Evolutionary conservation across 2,797 vertebrate species (phyloP).

Genomic region (Microctenopoma lineatum): DNA sequence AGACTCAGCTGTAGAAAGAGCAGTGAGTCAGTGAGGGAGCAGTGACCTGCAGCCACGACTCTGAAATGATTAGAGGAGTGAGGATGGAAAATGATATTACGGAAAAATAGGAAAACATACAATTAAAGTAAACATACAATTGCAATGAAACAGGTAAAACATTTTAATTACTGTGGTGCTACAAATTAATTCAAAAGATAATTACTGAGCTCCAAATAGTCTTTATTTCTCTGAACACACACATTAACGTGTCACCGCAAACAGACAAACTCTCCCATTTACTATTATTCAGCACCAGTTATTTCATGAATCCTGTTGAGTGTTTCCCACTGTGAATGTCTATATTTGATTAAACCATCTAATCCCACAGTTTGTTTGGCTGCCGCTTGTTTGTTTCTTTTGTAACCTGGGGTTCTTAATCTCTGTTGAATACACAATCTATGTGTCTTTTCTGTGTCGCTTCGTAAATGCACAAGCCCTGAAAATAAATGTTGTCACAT

Average conservation of each 20-base stretch:
- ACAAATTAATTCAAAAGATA: too few species aligned
- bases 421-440: not conserved
- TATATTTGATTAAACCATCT: conserved; percentile 4
- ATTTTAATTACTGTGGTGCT: too few species aligned
- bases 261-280: not conserved
- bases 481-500: conserved; percentile 22
- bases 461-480: conserved; percentile 12
- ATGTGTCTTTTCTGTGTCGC: not conserved
- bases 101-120: too few species aligned
- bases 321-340: not conserved
- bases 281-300: not conserved
- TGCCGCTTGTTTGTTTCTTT: conserved; percentile 6
- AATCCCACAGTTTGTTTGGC: conserved; percentile 7
- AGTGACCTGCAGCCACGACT: not conserved
- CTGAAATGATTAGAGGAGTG: not conserved
- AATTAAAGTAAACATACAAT: not conserved
- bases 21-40: not conserved
- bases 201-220: not conserved
- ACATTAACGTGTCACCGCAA: not conserved
- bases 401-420: not conserved
- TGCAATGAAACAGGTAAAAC: not conserved
- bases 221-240: not conserved
- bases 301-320: not conserved
- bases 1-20: conserved; percentile 16
- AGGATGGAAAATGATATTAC: not conserved